These are phyloP conservation scores for Operophtera brumata DNA, from an alignment of 2,888 invertebrate species.

Conservation along the genomic window DNA sequence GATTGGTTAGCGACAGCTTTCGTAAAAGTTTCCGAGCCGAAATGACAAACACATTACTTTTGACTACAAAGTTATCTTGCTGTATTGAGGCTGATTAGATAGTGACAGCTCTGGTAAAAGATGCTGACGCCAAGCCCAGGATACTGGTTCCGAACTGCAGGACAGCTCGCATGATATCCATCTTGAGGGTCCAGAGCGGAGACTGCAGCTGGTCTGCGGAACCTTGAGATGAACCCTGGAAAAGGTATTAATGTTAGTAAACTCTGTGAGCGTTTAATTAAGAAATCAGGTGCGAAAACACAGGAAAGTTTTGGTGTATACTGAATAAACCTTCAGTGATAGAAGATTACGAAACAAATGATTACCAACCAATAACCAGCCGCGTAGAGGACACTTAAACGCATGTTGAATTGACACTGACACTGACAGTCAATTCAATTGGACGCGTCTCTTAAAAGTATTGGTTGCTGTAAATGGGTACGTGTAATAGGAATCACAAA, in stretches of 20 bases:
- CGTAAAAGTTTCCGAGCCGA: no score
- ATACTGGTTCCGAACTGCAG: conserved; percentile 61
- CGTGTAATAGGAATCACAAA: no score
- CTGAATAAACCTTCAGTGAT: no score
- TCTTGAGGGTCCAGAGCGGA: conserved; percentile 60
- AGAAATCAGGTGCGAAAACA: not conserved
- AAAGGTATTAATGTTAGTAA: not conserved
- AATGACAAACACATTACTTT: no score
- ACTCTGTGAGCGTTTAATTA: not conserved
- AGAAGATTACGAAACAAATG: no score
- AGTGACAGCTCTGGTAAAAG: conserved; percentile 40
- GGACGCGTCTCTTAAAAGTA: no score
- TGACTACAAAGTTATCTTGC: no score
- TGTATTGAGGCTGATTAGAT: conserved; percentile 14
- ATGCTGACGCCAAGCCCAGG: conserved; percentile 57
- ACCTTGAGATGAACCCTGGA: conserved; percentile 4
- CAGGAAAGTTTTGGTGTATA: not conserved
- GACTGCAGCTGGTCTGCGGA: conserved; percentile 33
- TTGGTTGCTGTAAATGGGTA: no score
- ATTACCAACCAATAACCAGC: no score
- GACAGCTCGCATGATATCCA: conserved; percentile 61
- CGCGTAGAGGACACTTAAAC: no score
- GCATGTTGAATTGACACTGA: no score
- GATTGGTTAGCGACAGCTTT: conserved; percentile 32
- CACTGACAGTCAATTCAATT: no score